These are phyloP conservation scores for Dryas iulia DNA, from an alignment of 1,140 invertebrate genomes.

Conservation along the genomic window DNA sequence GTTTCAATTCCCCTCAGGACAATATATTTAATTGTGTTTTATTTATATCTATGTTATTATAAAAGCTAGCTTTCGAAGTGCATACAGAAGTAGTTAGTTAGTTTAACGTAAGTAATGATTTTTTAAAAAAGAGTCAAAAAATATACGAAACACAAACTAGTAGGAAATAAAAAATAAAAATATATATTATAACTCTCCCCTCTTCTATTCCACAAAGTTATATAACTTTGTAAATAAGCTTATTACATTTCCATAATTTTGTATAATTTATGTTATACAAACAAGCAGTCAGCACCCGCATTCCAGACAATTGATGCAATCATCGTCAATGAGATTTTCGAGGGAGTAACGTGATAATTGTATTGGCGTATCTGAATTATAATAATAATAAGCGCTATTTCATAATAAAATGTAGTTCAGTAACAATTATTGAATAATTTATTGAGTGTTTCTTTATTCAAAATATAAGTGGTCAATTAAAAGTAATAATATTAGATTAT, in stretches of 20 bases:
- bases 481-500: no score
- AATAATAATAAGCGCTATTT: slow-evolving; percentile 70
- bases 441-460: not conserved
- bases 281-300: slow-evolving; percentile 75
- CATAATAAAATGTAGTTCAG: slow-evolving; percentile 53
- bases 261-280: slow-evolving; percentile 64
- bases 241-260: slow-evolving; percentile 52
- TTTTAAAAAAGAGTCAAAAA: no score
- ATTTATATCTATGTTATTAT: no score
- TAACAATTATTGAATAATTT: not conserved
- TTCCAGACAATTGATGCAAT: slow-evolving; percentile 76
- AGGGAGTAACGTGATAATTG: slow-evolving; percentile 72
- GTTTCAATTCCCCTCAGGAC: no score
- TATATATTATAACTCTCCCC: not conserved
- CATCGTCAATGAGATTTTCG: slow-evolving; percentile 76
- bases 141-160: no score
- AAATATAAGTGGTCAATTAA: not conserved
- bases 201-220: not conserved
- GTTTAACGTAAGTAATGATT: no score
- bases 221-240: not conserved
- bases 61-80: no score
- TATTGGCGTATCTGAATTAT: slow-evolving; percentile 72
- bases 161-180: no score
- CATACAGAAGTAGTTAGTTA: no score
- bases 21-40: no score